Evolutionary conservation across 53 echinoderm and acorn worm species (phyloP).

Genomic region (Patiria pectinifera): DNA sequence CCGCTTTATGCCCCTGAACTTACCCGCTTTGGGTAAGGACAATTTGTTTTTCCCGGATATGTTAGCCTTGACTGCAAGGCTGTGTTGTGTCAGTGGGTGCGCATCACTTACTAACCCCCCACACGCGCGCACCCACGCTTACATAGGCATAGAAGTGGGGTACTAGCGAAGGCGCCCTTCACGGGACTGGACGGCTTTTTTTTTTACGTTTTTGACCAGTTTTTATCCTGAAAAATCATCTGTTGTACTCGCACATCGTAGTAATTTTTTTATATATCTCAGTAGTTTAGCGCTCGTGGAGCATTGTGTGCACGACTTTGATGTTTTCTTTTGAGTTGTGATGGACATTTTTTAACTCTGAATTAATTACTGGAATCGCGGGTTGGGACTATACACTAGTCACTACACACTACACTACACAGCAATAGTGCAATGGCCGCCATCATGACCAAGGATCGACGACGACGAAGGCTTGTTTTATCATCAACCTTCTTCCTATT

Average conservation of each 20-base stretch:
- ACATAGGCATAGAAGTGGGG: too few relatives aligned
- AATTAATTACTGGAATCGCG: background rate
- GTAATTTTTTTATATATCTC: background rate
- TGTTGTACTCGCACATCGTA: background rate
- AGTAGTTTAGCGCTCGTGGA: background rate
- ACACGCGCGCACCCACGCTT: too few relatives aligned
- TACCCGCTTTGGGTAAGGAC: too few relatives aligned
- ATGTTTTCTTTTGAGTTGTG: background rate
- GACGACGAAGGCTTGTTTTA: conserved; percentile 21
- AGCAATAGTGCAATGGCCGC: background rate
- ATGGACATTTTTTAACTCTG: background rate
- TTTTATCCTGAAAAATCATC: background rate
- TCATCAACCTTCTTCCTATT: conserved; percentile 25
- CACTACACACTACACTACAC: background rate
- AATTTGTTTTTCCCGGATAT: too few relatives aligned
- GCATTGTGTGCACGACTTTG: background rate
- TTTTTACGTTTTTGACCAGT: background rate
- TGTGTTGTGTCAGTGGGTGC: too few relatives aligned
- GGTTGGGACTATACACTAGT: background rate
- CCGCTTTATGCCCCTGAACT: too few relatives aligned
- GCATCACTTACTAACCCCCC: too few relatives aligned
- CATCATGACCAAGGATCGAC: conserved; percentile 13
- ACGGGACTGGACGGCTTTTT: conserved; percentile 6
- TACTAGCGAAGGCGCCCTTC: background rate
- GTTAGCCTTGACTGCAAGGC: too few relatives aligned